phyloP scores from a whole-genome alignment of 2,888 invertebrate species.

The Papilio demoleus region DNA sequence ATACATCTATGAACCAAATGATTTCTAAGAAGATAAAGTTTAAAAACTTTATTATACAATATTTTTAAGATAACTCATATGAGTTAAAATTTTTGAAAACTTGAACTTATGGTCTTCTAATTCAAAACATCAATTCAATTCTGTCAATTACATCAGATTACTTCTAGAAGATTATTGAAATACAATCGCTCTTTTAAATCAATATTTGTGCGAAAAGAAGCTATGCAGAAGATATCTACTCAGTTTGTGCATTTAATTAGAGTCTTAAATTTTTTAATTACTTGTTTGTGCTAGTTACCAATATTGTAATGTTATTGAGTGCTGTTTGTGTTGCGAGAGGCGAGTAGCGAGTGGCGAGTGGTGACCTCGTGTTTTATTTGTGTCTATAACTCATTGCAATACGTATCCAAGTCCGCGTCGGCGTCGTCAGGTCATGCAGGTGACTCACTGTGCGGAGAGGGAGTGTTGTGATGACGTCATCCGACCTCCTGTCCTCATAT shows the following conservation, averaged over 20 bases:
- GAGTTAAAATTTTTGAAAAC: too few species aligned
- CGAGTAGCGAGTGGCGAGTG: too few species aligned
- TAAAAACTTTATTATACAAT: neutral
- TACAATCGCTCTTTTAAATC: neutral
- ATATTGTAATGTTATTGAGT: slow-evolving; percentile 1
- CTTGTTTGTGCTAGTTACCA: slow-evolving; percentile 2
- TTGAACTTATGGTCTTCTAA: too few species aligned
- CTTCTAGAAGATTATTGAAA: neutral
- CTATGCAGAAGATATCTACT: neutral
- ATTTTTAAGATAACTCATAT: neutral
- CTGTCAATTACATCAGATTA: neutral
- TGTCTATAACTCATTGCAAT: slow-evolving; percentile 30
- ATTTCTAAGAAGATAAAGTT: neutral
- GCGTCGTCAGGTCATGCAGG: slow-evolving; percentile 42
- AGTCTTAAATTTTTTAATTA: neutral
- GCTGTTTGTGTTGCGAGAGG: neutral
- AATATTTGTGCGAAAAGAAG: neutral
- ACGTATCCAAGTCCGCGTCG: slow-evolving; percentile 33
- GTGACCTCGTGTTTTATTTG: slow-evolving; percentile 10
- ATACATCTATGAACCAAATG: neutral
- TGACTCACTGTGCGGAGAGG: slow-evolving; percentile 42
- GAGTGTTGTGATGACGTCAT: slow-evolving; percentile 54
- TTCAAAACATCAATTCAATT: too few species aligned
- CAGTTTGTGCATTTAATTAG: neutral
- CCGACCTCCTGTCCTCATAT: slow-evolving; percentile 49